These are phyloP conservation scores for Phainopepla nitens DNA, from an alignment of 2,113 vertebrate genomes.

Conservation along the genomic window DNA sequence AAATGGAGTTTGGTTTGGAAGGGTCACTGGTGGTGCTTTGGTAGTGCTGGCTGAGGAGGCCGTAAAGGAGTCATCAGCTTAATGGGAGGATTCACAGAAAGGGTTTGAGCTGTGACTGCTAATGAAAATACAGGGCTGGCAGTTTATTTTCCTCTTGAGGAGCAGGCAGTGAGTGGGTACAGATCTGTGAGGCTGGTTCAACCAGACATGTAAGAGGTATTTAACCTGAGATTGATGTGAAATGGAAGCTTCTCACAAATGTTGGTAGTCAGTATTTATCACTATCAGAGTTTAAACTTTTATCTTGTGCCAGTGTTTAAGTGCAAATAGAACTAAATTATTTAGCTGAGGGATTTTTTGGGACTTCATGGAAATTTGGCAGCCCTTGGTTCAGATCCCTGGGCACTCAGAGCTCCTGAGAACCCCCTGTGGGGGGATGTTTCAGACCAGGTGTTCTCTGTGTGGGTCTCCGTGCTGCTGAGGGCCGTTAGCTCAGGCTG, in stretches of 20 bases:
- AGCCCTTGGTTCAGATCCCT: background rate
- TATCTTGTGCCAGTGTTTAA: background rate
- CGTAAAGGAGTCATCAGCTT: background rate
- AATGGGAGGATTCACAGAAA: background rate
- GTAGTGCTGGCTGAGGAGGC: background rate
- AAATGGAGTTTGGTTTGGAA: conserved; percentile 9
- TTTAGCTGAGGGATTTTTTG: background rate
- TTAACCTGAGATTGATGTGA: background rate
- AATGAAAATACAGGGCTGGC: background rate
- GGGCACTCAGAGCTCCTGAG: accelerated
- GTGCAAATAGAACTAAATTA: accelerated
- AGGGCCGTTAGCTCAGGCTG: accelerated
- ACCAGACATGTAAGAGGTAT: accelerated
- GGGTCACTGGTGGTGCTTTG: background rate
- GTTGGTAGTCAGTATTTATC: accelerated
- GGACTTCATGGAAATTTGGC: background rate
- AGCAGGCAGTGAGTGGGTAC: background rate
- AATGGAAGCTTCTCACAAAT: background rate
- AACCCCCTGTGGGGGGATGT: accelerated
- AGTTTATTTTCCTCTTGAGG: background rate
- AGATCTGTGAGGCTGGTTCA: background rate
- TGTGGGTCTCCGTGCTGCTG: background rate
- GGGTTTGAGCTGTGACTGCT: background rate
- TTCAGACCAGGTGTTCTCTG: too few species aligned
- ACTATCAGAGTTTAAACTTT: background rate